Base-by-base conservation (phyloP, 2,797 vertebrate species). In the Pempheris klunzingeri region DNA sequence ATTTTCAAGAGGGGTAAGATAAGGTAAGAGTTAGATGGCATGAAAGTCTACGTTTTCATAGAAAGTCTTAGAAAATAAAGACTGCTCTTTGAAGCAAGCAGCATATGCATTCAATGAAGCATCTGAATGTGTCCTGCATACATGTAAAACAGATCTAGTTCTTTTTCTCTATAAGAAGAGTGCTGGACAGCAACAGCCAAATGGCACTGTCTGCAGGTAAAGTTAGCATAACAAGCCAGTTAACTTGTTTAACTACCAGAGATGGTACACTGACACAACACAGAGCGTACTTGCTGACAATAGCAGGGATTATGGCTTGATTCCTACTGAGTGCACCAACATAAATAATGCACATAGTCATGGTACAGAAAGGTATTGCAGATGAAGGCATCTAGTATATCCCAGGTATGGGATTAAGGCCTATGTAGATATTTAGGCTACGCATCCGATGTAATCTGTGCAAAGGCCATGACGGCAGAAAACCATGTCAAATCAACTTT, bases 331-430 rank as follows among this genome's bases (percentile, higher is more conserved):
- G 34, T 24, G 11, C 36, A 34, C 5, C 41, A 10, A 0, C 43
- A n/a, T 55, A 18, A 64, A 64, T 49, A 59, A 50, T 61, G 17
- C 41, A 69, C 39, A 47, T 34, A 10, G n/a, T 62, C 38, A 61
- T 2, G 1, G 26, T 65, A 43, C 53, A 64, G 53, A 43, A 47
- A 63, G 14, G 24, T 20, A 24, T 36, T 57, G 55, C 34, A 7
- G 9, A 44, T 71, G 38, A 71, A 71, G 67, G 46, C 46, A 24
- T 64, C 28, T 34, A 7, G 14, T 44, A 41, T 13, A 55, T 46
- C 36, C 28, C 43, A 14, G 39, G 5, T 14, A 32, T 22, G 39
- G n/a, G 38, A 36, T 38, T n/a, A 28, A 68, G 36, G 10, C 10
- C 15, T 10, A 17, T 41, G 6, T 20, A 10, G 7, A 39, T 52